phyloP scores from a whole-genome alignment of 2,888 invertebrate genomes.

The Leucophenga maculata region DNA sequence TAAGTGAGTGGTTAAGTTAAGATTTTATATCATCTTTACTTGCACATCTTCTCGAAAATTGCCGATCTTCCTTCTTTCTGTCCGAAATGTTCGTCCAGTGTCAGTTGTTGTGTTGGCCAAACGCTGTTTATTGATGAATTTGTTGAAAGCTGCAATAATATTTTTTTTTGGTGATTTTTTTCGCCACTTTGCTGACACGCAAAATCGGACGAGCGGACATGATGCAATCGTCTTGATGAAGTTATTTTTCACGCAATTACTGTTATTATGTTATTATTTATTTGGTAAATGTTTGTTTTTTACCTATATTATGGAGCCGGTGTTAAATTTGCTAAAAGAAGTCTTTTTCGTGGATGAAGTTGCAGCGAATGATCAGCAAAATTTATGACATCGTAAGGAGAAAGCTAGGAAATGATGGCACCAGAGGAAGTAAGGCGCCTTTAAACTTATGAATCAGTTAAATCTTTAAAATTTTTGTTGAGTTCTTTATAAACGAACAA shows the following conservation, averaged over 20 bases:
- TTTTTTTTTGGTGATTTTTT: conserved; percentile 11
- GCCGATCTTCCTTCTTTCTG: neutral
- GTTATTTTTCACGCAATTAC: conserved; percentile 57
- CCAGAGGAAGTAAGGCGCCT: too few species aligned
- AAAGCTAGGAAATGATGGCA: too few species aligned
- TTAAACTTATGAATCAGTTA: too few species aligned
- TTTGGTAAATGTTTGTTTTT: conserved; percentile 18
- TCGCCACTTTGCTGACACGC: conserved; percentile 3
- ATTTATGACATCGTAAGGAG: too few species aligned
- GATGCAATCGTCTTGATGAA: conserved; percentile 44
- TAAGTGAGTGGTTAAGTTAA: conserved; percentile 19
- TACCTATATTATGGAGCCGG: neutral
- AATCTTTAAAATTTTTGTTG: too few species aligned
- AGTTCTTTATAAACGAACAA: too few species aligned
- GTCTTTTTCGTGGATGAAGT: too few species aligned
- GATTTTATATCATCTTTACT: neutral
- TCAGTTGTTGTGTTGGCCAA: too few species aligned
- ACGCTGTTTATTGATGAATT: conserved; percentile 37
- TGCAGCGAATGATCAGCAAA: too few species aligned
- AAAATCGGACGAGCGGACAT: neutral
- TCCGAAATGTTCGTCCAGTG: too few species aligned
- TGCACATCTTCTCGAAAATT: neutral
- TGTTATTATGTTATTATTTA: conserved; percentile 50
- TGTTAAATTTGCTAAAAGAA: neutral
- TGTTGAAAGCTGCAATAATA: conserved; percentile 18